Evolutionary conservation across 1,140 invertebrate species (phyloP).

Genomic region (Phymorhynchus buccinoides): DNA sequence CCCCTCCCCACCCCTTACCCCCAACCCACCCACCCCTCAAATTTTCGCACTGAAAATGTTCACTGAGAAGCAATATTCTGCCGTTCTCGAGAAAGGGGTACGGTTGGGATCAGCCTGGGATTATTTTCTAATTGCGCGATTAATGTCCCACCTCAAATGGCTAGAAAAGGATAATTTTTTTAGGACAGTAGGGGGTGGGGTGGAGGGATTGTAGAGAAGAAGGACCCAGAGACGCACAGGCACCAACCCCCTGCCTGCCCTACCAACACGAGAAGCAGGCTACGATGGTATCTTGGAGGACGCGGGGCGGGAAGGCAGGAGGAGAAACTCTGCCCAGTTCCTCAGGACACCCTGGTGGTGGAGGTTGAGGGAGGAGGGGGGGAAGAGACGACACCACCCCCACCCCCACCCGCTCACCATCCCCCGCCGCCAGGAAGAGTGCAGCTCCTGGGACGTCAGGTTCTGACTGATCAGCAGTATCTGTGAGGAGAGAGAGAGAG

Average conservation of each 20-base stretch:
- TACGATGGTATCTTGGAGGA: conserved; percentile 46
- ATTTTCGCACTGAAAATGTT: too few relatives aligned
- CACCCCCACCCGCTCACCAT: conserved; percentile 37
- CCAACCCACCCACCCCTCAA: too few relatives aligned
- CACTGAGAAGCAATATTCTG: too few relatives aligned
- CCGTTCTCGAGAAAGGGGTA: too few relatives aligned
- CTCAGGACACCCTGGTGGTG: conserved; percentile 61
- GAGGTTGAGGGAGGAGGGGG: conserved; percentile 53
- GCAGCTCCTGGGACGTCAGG: conserved; percentile 65
- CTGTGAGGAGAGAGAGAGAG: conserved; percentile 46
- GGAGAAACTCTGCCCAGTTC: conserved; percentile 65
- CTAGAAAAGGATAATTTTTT: too few relatives aligned
- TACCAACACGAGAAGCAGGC: not conserved
- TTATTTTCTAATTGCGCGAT: too few relatives aligned
- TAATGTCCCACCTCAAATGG: too few relatives aligned
- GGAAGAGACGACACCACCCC: conserved; percentile 47
- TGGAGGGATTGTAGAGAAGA: not conserved
- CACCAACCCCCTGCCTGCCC: not conserved
- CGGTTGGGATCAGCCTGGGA: too few relatives aligned
- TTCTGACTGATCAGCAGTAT: conserved; percentile 68
- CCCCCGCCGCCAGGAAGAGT: conserved; percentile 49
- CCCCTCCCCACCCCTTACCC: too few relatives aligned
- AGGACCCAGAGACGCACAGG: not conserved
- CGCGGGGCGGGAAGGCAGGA: conserved; percentile 34
- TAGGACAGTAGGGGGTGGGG: too few relatives aligned